Conservation (phyloP, 2,113 vertebrate species). For the Xenotilapia flavipinnis region DNA sequence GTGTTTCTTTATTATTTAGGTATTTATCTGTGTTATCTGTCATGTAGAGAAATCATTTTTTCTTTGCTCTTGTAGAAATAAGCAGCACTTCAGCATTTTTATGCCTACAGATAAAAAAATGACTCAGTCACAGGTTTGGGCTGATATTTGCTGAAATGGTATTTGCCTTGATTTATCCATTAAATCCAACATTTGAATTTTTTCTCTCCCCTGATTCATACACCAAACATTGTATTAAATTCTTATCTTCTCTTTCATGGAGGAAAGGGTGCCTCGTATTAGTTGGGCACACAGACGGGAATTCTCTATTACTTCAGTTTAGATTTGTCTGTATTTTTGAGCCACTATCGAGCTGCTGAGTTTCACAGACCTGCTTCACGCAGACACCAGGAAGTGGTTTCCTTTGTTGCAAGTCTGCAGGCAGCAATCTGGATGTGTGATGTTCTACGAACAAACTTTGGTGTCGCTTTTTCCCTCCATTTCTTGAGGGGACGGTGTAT, state of each 20-base stretch:
- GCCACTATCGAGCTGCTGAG: not conserved
- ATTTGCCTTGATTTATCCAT: not conserved
- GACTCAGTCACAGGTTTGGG: not conserved
- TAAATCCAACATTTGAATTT: not conserved
- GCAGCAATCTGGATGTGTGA: fast-evolving
- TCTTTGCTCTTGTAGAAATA: not conserved
- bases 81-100: not conserved
- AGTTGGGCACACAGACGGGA: not conserved
- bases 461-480: not conserved
- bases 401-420: not conserved
- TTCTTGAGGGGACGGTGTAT: not conserved
- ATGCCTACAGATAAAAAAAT: not conserved
- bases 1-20: not conserved
- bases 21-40: not conserved
- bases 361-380: not conserved
- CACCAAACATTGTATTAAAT: not conserved
- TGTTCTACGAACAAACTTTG: fast-evolving
- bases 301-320: not conserved
- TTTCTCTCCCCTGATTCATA: not conserved
- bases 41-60: not conserved
- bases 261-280: not conserved
- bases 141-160: not conserved
- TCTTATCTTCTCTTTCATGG: not conserved
- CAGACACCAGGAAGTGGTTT: fast-evolving
- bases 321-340: not conserved